Evolutionary conservation across 2,797 vertebrate species (phyloP), one percentile per base, ranked within the genome.

Genomic region (Malacoctenus gilli): DNA sequence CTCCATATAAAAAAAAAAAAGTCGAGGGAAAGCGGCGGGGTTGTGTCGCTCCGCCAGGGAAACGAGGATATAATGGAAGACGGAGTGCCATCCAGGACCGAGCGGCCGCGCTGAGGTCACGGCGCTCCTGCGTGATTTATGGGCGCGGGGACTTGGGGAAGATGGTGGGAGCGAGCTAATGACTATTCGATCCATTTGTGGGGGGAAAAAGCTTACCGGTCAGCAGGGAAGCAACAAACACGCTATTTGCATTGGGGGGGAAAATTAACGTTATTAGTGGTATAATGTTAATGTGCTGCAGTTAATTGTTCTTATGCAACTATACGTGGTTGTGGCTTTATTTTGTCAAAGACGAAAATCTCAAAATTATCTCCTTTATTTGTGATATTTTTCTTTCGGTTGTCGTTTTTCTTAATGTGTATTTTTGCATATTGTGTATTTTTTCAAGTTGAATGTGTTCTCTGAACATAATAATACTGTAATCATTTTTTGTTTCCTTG

Each of bases 41-140:
- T 77, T 85, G 82, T 85, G 84, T 80, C 77, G 78, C 60, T 85
- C 70, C 66, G 85, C 85, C 80, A 69, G 81, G 88, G 73, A 83
- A 86, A 89, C 85, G 90, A 90, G 79, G 79, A 84, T 85, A 85
- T 87, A 91, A 94, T 91, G 89, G 88, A 88, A 91, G 90, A 89
- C 87, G 75, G 89, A 91, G 90, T 85, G 88, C 84, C 85, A 86
- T 88, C 85, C 64, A 86, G 83, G 74, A 76, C 66, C 83, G 85
- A 68, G 84, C 72, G 75, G 90, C 90, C 88, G 90, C 82, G 72
- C 82, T 89, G 91, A 91, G 89, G 93, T 93, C 89, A 93, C 82
- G 84, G 86, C 75, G 70, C 82, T 80, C 80, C 82, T 68, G 68
- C 67, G 84, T 94, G 94, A 95, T 95, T 94, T 94, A 91, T 82